Evolutionary conservation across 2,113 vertebrate genomes (phyloP), one percentile per base, ranked within the genome.

Genomic region (Holacanthus passer): DNA sequence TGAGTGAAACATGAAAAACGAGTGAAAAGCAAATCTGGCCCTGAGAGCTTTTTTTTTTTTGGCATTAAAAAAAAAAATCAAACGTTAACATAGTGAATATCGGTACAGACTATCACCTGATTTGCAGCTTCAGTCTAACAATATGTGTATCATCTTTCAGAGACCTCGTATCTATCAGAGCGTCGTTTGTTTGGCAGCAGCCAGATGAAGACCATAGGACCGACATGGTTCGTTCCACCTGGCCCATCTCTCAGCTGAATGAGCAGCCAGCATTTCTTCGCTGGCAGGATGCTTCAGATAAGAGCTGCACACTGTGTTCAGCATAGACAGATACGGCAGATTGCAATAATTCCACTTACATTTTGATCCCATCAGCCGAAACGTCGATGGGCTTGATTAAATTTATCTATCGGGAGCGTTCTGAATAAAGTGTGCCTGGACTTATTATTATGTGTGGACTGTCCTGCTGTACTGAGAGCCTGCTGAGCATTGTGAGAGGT

Each of bases 201-300:
- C 0, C 68, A 65, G 80, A 67, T 63, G 78, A 71, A 69, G 80
- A 73, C 74, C 82, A 45, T 29, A 31, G 59, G 81, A 77, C 39
- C n/a, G 58, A 73, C 85, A 62, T 14, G 77, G 86, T 69, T 67
- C 2, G 41, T 71, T 88, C 87, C 86, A 87, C 87, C 89, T 87
- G 89, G 84, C 69, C 63, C 74, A 24, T 81, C 65, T 87, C 81
- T 87, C 82, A 83, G 86, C 84, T 82, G 81, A 89, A 17, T 84
- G 87, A 91, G 89, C 91, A 87, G 86, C 86, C 89, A 89, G 89
- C 76, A 82, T 87, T 76, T 76, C 67, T 69, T 47, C 65, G n/a
- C 82, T 82, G 79, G 87, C 85, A 86, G 85, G 66, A 77, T 29
- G 79, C 83, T 72, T 50, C 70, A 79, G 78, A 87, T 85, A 84